Evolutionary conservation across 2,888 invertebrate genomes (phyloP).

Genomic region (Heteropelma amictum): DNA sequence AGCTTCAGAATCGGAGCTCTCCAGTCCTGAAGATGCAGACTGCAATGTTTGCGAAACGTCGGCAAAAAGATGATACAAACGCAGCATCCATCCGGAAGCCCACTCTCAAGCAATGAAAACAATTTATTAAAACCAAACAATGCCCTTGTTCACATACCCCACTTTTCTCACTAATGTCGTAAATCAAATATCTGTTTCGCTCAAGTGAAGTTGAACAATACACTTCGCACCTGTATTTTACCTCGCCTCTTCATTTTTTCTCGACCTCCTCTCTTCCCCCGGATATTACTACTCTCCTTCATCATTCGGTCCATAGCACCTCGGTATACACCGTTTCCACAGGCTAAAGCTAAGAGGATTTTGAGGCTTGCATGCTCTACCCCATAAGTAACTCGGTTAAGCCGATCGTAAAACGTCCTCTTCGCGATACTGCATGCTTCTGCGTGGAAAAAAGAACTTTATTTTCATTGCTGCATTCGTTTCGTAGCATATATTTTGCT

Average conservation of each 20-base stretch:
- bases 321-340: slow-evolving; percentile 12
- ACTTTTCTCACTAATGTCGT: neutral
- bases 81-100: no score
- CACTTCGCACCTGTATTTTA: neutral
- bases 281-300: neutral
- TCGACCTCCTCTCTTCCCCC: neutral
- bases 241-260: no score
- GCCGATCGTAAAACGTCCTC: slow-evolving; percentile 41
- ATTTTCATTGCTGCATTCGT: neutral
- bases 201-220: neutral
- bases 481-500: neutral
- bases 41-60: no score
- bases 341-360: slow-evolving; percentile 42
- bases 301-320: neutral
- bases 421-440: slow-evolving; percentile 5
- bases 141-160: no score
- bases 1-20: no score
- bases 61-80: no score
- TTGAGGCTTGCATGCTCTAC: slow-evolving; percentile 15
- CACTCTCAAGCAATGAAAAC: no score
- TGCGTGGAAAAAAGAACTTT: neutral
- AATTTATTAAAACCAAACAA: no score
- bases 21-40: no score
- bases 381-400: slow-evolving; percentile 43
- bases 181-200: neutral